Conservation (phyloP, 2,888 invertebrate genomes). For the Frankliniella intonsa region DNA sequence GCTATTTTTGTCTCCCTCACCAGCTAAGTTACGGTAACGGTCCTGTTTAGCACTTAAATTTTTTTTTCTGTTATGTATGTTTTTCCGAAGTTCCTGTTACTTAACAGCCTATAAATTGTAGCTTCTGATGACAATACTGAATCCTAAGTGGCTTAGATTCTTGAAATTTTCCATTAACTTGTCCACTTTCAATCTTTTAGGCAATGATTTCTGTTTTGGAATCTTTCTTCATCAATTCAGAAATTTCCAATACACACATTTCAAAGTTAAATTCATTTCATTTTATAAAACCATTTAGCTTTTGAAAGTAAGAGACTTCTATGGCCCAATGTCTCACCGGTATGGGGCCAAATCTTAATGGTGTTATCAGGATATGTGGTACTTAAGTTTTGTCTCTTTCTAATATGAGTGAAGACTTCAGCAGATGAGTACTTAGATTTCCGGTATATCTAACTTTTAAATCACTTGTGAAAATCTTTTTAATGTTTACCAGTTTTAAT, state of each 20-base stretch:
- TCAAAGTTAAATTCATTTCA: not conserved
- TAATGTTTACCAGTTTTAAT: not conserved
- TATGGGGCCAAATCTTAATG: not conserved
- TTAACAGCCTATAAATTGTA: not conserved
- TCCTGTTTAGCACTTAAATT: not conserved
- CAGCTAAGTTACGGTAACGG: not conserved
- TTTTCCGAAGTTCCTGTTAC: not conserved
- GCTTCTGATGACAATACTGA: no score
- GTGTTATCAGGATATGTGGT: not conserved
- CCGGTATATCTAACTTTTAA: not conserved
- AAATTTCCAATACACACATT: not conserved
- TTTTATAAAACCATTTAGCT: not conserved
- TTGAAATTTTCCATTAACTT: not conserved
- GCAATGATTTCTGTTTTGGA: not conserved
- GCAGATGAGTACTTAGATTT: slow-evolving; percentile 1
- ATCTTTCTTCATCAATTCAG: not conserved
- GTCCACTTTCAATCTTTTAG: no score
- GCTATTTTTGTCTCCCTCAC: not conserved
- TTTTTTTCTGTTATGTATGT: not conserved
- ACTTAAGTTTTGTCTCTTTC: not conserved
- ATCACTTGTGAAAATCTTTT: not conserved
- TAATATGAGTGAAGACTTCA: not conserved
- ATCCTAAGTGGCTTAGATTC: not conserved
- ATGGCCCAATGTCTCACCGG: not conserved
- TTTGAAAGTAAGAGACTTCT: no score